Evolutionary conservation across 2,113 vertebrate species (phyloP).

Genomic region (human (Homo sapiens)): GRCh38 chr3:23974001-23974500

Average conservation of each 20-base stretch:
- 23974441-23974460: background rate
- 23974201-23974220: background rate
- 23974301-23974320: background rate
- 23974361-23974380: background rate
- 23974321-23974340: background rate
- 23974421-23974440: background rate
- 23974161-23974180: no score
- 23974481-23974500: background rate
- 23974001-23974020: background rate
- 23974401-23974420: background rate
- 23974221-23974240: background rate
- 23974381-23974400: background rate
- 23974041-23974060: background rate
- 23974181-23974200: no score
- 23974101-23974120: background rate
- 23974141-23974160: no score
- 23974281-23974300: background rate
- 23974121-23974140: no score
- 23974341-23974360: background rate
- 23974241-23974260: background rate
- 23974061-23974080: background rate
- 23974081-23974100: background rate
- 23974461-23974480: background rate
- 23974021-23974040: background rate
- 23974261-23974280: background rate